Evolutionary conservation across 2,797 vertebrate genomes (phyloP), one percentile per base, ranked within the genome.

Genomic region (Fistularia tabacaria): DNA sequence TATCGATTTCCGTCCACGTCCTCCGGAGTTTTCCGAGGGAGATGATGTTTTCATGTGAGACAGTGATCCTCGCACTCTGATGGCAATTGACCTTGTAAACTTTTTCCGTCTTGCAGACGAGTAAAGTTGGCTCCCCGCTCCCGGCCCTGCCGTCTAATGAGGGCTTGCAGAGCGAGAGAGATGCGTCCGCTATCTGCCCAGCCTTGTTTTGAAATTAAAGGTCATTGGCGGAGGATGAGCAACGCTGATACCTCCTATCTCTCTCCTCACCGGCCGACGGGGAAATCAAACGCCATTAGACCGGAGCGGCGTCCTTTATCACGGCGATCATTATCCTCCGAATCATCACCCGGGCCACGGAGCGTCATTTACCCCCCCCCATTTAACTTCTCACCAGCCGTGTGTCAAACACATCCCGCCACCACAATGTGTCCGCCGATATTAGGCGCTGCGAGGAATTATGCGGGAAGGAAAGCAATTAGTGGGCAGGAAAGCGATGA

Each of bases 261-360:
- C 77, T 77, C 68, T 49, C 7, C 73, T 69, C 57, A 9, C 58
- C 62, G 64, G 75, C 86, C 85, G 75, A 75, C 45, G 61, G 86
- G 88, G 88, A 89, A 88, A 88, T 89, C 85, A 87, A 83, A 85
- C 57, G 62, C 83, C 77, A 86, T 89, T 88, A 87, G 82, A 75
- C 70, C 56, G 43, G 72, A 81, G 80, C 73, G 72, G 74, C 62
- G 64, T 85, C 80, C 76, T 88, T 87, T 86, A 87, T 87, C 85
- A 82, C 74, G 41, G 52, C 64, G 41, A 81, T 79, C 83, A 80
- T 87, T 86, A 87, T 86, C 80, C 66, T 79, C 68, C 56, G 13
- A 80, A 82, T 85, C 83, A 87, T 88, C 81, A 72, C 66, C 81
- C 69, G 10, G 76, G 63, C 83, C 81, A 79, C 64, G 58, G 55